Conservation (phyloP, 2,113 vertebrate genomes). For the Thunnus thynnus region DNA sequence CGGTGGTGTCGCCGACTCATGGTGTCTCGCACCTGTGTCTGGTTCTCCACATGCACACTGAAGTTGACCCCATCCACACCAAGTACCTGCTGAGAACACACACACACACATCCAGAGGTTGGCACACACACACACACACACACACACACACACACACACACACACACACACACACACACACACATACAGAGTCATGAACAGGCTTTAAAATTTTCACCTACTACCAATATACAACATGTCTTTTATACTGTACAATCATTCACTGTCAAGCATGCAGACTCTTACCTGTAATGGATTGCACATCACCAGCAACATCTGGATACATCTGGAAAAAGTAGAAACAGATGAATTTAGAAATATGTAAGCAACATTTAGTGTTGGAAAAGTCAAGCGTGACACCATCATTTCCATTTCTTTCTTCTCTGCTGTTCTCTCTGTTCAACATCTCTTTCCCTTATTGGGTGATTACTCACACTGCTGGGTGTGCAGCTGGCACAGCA, state of each 20-base stretch:
- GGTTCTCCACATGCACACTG: conserved; percentile 88
- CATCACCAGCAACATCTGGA: conserved; percentile 89
- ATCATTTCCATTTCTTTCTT: conserved; percentile 75
- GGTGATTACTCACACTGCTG: conserved; percentile 71
- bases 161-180: conserved; percentile 11
- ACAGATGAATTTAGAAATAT: conserved; percentile 69
- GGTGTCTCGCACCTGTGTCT: conserved; percentile 87
- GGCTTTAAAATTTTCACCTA: conserved; percentile 1
- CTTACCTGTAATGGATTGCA: conserved; percentile 88
- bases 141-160: conserved; percentile 5
- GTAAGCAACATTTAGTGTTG: conserved; percentile 65
- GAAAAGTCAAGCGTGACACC: conserved; percentile 65
- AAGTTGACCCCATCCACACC: conserved; percentile 88
- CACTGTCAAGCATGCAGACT: conserved; percentile 29
- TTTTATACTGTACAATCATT: conserved; percentile 9
- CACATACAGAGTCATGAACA: conserved; percentile 1
- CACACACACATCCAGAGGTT: conserved; percentile 31
- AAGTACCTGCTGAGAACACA: conserved; percentile 80
- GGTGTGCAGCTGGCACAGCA: conserved; percentile 67
- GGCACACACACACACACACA: conserved; percentile 25
- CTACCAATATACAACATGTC: conserved; percentile 23
- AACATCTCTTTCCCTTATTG: conserved; percentile 71
- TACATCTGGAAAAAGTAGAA: conserved; percentile 81
- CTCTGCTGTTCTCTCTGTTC: conserved; percentile 60
- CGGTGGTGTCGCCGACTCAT: conserved; percentile 87